phyloP scores from a whole-genome alignment of 2,888 invertebrate genomes.

The Ganaspis brasiliensis region DNA sequence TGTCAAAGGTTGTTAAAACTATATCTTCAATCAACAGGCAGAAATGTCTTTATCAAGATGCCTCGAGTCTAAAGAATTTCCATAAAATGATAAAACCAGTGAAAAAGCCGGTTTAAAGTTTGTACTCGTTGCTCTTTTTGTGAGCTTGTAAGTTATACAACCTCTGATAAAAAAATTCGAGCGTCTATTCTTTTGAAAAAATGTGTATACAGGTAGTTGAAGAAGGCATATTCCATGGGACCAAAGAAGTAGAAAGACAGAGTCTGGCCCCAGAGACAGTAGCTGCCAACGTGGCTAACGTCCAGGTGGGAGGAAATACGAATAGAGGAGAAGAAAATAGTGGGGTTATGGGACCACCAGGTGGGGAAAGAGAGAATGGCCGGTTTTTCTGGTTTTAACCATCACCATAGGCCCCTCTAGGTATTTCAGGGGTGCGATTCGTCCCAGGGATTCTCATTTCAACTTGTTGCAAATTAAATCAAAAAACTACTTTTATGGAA shows the following conservation, averaged over 20 bases:
- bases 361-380: conserved; percentile 67
- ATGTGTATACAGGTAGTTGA: background rate
- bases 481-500: background rate
- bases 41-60: no score
- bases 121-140: no score
- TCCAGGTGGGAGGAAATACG: conserved; percentile 44
- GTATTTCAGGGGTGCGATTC: conserved; percentile 65
- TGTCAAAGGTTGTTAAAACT: background rate
- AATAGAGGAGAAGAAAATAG: conserved; percentile 46
- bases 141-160: no score
- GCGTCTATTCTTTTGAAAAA: background rate
- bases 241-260: no score
- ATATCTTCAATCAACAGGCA: no score
- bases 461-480: background rate
- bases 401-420: conserved; percentile 65
- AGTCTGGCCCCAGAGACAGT: conserved; percentile 4
- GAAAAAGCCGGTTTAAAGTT: background rate
- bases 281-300: conserved; percentile 29
- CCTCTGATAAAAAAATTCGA: no score
- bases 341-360: conserved; percentile 58
- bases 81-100: background rate
- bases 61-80: background rate
- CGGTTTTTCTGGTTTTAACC: conserved; percentile 78
- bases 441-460: conserved; percentile 54
- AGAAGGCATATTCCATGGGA: conserved; percentile 8